Percentiles rank a stretch among this genome's conserved stretches.
These are phyloP conservation scores for Stenichneumon culpator DNA, from an alignment of 2,888 invertebrate genomes.

Conservation along the genomic window DNA sequence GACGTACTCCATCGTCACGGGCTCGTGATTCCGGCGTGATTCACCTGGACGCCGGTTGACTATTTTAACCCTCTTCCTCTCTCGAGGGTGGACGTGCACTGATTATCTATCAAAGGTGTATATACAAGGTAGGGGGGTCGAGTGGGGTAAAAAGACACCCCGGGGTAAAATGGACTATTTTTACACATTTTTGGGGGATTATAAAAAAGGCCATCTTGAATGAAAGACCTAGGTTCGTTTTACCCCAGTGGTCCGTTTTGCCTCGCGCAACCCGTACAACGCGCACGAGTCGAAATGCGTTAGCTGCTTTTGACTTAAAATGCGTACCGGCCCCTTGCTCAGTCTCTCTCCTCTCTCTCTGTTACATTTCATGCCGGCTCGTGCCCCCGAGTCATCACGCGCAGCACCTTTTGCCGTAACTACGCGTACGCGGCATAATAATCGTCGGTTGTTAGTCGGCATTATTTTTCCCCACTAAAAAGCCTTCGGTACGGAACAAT, in stretches of 20 bases:
- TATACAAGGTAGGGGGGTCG: neutral
- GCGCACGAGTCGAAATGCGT: slow-evolving; percentile 17
- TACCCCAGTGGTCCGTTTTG: neutral
- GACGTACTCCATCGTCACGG: slow-evolving; percentile 79
- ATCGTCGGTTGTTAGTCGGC: slow-evolving; percentile 39
- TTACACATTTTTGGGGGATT: neutral
- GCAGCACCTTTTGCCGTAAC: slow-evolving; percentile 26
- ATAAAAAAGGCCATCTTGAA: neutral
- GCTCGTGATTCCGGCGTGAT: slow-evolving; percentile 83
- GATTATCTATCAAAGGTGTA: slow-evolving; percentile 68
- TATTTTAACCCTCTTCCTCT: slow-evolving; percentile 65
- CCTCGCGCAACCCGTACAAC: neutral
- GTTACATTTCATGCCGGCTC: slow-evolving; percentile 15
- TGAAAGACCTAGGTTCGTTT: neutral
- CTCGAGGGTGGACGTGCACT: slow-evolving; percentile 69
- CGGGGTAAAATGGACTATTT: neutral
- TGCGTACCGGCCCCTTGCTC: slow-evolving; percentile 24
- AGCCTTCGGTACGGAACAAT: slow-evolving; percentile 36
- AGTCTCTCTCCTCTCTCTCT: neutral
- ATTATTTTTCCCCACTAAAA: slow-evolving; percentile 46
- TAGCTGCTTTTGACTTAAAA: slow-evolving; percentile 38
- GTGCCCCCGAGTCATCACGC: slow-evolving; percentile 47
- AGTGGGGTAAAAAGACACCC: neutral
- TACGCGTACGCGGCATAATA: slow-evolving; percentile 21
- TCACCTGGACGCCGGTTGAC: slow-evolving; percentile 84